phyloP scores from a whole-genome alignment of 2,113 vertebrate species.

The Maccullochella peelii region DNA sequence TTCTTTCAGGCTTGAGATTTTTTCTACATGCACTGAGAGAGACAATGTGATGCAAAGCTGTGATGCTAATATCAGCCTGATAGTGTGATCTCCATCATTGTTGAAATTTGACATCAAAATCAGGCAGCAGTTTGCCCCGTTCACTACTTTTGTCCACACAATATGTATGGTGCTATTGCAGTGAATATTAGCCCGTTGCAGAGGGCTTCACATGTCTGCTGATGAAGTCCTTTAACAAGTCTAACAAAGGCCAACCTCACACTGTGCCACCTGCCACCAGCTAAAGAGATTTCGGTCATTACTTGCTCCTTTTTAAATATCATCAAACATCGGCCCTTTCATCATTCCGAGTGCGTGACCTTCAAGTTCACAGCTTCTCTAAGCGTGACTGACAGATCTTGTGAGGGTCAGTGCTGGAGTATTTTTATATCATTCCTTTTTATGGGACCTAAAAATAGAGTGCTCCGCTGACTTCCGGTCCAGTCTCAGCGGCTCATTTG shows the following conservation, averaged over 20 bases:
- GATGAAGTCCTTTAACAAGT: constrained; percentile 67
- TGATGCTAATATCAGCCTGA: neutral
- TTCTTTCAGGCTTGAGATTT: neutral
- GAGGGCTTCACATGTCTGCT: constrained; percentile 40
- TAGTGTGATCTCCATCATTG: neutral
- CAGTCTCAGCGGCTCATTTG: constrained; percentile 53
- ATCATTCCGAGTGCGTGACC: constrained; percentile 71
- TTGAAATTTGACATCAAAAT: constrained; percentile 17
- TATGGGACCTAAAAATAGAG: constrained; percentile 83
- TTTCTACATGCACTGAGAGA: neutral
- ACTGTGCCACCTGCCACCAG: constrained; percentile 70
- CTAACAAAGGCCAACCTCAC: constrained; percentile 60
- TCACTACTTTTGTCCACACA: constrained; percentile 17
- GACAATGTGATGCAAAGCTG: neutral
- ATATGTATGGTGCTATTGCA: constrained; percentile 14
- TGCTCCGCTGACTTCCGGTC: constrained; percentile 65
- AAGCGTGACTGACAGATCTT: constrained; percentile 71
- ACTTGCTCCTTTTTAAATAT: constrained; percentile 78
- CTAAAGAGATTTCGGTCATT: constrained; percentile 80
- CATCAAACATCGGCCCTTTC: constrained; percentile 72
- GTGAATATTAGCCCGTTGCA: constrained; percentile 46
- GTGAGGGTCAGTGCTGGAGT: constrained; percentile 50
- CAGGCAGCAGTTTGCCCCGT: neutral
- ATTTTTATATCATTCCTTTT: constrained; percentile 74
- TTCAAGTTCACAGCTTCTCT: constrained; percentile 65